phyloP scores from a whole-genome alignment of 2,113 vertebrate genomes.

The Epinephelus lanceolatus region DNA sequence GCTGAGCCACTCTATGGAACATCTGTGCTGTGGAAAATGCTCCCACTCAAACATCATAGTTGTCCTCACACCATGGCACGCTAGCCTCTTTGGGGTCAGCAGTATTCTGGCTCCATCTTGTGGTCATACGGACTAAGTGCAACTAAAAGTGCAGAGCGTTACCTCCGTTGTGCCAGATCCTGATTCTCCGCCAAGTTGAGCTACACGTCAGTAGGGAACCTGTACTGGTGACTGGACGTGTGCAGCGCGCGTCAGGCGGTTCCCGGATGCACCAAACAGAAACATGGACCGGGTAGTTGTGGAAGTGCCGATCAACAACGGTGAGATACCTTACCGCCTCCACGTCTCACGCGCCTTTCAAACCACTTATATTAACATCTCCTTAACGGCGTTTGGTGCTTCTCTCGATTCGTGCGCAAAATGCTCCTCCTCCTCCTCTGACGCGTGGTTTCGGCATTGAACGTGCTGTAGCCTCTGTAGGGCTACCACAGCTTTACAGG shows the following conservation, averaged over 20 bases:
- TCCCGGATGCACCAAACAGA: slow-evolving; percentile 74
- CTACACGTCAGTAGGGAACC: slow-evolving; percentile 83
- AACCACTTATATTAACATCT: slow-evolving; percentile 18
- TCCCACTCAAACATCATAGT: background rate
- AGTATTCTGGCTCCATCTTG: slow-evolving; percentile 54
- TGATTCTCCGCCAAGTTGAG: slow-evolving; percentile 78
- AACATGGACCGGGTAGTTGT: slow-evolving; percentile 82
- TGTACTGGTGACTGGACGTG: slow-evolving; percentile 86
- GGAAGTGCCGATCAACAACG: slow-evolving; percentile 79
- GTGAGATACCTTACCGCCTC: slow-evolving; percentile 68
- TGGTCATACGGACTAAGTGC: background rate
- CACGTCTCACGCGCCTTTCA: slow-evolving; percentile 45
- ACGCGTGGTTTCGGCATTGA: slow-evolving; percentile 28
- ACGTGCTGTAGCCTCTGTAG: slow-evolving; percentile 23
- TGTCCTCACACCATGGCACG: background rate
- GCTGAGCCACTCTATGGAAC: background rate
- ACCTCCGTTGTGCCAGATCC: slow-evolving; percentile 49
- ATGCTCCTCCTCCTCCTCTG: slow-evolving; percentile 44
- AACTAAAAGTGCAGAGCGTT: background rate
- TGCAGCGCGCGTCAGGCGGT: slow-evolving; percentile 81
- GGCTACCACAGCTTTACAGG: background rate
- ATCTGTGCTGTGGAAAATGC: background rate
- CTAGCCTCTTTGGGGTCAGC: background rate
- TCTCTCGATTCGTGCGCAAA: slow-evolving; percentile 13
- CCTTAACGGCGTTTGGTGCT: slow-evolving; percentile 2